Conservation (phyloP, 2,797 vertebrate genomes). For the Propithecus deckenii region DNA sequence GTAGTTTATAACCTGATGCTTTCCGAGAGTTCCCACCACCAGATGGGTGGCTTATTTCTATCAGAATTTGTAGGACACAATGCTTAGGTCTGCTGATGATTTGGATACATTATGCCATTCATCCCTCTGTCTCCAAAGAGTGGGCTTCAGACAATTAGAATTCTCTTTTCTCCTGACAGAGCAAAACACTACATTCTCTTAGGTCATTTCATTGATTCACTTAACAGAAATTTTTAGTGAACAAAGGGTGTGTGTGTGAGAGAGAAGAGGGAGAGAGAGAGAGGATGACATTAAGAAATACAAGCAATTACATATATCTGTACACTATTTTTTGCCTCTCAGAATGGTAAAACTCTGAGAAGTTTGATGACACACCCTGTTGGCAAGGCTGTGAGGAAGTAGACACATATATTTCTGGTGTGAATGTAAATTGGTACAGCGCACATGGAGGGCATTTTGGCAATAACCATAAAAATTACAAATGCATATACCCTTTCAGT, state of each 20-base stretch:
- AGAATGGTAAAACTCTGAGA: not conserved
- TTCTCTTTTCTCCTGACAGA: not conserved
- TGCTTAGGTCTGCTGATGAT: not conserved
- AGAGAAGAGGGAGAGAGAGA: not conserved
- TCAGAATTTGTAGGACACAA: not conserved
- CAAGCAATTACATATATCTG: not conserved
- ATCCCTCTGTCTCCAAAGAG: not conserved
- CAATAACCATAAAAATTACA: slow-evolving; percentile 40
- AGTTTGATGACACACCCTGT: not conserved
- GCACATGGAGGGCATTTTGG: not conserved
- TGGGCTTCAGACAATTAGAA: not conserved
- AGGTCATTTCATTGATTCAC: not conserved
- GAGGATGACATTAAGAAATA: not conserved
- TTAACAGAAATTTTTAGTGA: not conserved
- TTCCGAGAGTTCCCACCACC: slow-evolving; percentile 18
- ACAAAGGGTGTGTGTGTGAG: not conserved
- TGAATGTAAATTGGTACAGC: not conserved
- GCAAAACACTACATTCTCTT: not conserved
- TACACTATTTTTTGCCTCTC: not conserved
- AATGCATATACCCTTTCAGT: not conserved
- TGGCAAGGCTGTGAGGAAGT: not conserved
- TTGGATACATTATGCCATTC: not conserved
- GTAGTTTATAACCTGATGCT: not conserved
- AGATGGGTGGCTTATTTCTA: slow-evolving; percentile 24
- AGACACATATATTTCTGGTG: not conserved